Evolutionary conservation across 2,888 invertebrate genomes (phyloP).

Genomic region (Pollenia labialis): DNA sequence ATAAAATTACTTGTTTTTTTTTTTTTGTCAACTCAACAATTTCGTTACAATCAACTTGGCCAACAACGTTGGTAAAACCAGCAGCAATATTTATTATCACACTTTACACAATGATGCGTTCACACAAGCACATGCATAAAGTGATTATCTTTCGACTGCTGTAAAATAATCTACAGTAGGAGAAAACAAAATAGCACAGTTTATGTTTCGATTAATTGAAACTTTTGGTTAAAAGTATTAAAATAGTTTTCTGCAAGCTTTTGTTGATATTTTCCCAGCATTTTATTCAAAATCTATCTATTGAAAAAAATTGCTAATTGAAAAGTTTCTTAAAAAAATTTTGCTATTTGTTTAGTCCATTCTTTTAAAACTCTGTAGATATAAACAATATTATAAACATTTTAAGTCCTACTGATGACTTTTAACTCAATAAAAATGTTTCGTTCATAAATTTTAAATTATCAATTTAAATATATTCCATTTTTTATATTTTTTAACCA

Average conservation of each 20-base stretch:
- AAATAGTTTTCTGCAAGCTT: background rate
- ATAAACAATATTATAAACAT: constrained; percentile 28
- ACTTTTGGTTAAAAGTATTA: background rate
- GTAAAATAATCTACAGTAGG: background rate
- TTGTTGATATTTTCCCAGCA: too few relatives aligned
- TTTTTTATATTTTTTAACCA: background rate
- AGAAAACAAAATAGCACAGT: background rate
- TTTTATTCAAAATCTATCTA: too few relatives aligned
- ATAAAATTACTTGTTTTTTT: constrained; percentile 25
- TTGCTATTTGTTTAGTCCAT: background rate
- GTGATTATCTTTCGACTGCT: constrained; percentile 2
- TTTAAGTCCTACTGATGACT: constrained; percentile 59
- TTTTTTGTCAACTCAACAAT: constrained; percentile 37
- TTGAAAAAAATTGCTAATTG: too few relatives aligned
- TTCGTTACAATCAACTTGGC: constrained; percentile 24
- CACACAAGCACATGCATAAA: constrained; percentile 26
- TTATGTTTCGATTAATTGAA: background rate
- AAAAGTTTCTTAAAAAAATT: too few relatives aligned
- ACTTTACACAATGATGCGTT: constrained; percentile 50
- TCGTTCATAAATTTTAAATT: constrained; percentile 28
- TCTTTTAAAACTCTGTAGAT: background rate
- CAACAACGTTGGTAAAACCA: background rate
- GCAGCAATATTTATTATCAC: constrained; percentile 51
- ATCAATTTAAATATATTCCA: constrained; percentile 1
- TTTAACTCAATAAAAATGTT: constrained; percentile 18